Evolutionary conservation across 2,797 vertebrate genomes (phyloP).

Genomic region (Rhinella marina): DNA sequence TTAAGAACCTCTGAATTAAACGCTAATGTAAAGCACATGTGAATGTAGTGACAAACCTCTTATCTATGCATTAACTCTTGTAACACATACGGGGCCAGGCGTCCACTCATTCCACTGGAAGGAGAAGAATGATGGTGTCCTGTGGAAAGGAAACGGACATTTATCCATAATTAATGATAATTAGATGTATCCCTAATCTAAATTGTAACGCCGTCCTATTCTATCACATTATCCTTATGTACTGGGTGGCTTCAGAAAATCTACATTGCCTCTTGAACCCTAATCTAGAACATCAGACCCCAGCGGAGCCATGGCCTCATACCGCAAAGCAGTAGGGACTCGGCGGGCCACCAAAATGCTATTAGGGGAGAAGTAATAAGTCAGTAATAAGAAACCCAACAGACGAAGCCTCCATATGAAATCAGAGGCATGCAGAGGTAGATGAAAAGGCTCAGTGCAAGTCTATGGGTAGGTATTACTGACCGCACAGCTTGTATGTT

Average conservation of each 20-base stretch:
- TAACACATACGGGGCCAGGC: not conserved
- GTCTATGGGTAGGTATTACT: not conserved
- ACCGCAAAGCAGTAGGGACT: not conserved
- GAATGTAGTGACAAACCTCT: slow-evolving; percentile 42
- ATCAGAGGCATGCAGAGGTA: not conserved
- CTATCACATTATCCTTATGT: too few relatives aligned
- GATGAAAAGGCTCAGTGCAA: not conserved
- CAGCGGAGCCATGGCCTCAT: too few relatives aligned
- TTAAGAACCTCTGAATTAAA: slow-evolving; percentile 47
- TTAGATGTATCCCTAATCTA: not conserved
- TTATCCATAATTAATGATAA: not conserved
- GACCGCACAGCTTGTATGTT: not conserved
- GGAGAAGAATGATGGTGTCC: not conserved
- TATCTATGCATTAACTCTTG: slow-evolving; percentile 28
- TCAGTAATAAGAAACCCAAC: not conserved
- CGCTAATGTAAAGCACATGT: slow-evolving; percentile 36
- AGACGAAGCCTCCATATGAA: not conserved
- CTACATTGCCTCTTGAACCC: not conserved
- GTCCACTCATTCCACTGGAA: not conserved
- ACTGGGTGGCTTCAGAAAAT: not conserved
- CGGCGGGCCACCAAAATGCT: too few relatives aligned
- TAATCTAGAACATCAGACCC: not conserved
- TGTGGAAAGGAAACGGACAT: not conserved
- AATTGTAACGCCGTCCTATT: too few relatives aligned
- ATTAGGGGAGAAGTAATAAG: too few relatives aligned